Conservation (phyloP, 1,140 invertebrate species). For the Pantala flavescens region DNA sequence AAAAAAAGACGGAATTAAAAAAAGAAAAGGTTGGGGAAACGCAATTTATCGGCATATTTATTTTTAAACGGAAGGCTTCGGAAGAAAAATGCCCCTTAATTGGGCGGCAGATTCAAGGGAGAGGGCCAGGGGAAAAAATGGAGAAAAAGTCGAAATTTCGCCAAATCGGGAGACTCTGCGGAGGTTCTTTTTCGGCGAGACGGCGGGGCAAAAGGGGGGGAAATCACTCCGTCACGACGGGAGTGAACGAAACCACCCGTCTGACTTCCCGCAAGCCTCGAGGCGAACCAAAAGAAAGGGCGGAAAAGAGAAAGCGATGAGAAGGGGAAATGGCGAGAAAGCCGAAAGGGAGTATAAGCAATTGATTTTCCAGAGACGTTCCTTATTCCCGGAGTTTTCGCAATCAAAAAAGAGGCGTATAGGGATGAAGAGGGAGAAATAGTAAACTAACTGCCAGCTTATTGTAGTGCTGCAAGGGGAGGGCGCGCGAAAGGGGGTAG, state of each 20-base stretch:
- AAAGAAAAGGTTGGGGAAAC: too few relatives aligned
- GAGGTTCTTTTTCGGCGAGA: constrained; percentile 24
- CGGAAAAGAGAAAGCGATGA: constrained; percentile 14
- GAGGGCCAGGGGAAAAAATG: constrained; percentile 17
- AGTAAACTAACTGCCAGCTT: constrained; percentile 26
- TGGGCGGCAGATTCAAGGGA: not conserved
- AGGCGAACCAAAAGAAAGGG: not conserved
- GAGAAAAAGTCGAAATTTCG: constrained; percentile 25
- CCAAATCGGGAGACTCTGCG: constrained; percentile 28
- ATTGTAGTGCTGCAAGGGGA: constrained; percentile 38
- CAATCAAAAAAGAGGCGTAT: not conserved
- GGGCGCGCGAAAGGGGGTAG: constrained; percentile 34
- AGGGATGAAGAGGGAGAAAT: constrained; percentile 15
- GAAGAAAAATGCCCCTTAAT: not conserved
- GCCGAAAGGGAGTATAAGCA: not conserved
- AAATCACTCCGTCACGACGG: constrained; percentile 18
- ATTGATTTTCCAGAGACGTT: too few relatives aligned
- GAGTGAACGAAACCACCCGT: constrained; percentile 12
- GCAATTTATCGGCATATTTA: too few relatives aligned
- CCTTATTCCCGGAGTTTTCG: not conserved
- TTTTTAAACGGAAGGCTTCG: too few relatives aligned
- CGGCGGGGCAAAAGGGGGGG: constrained; percentile 18
- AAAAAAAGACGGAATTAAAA: too few relatives aligned
- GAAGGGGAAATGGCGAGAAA: constrained; percentile 12
- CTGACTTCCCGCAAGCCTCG: constrained; percentile 13